These are phyloP conservation scores for Clarias gariepinus DNA, from an alignment of 2,113 vertebrate genomes.

Conservation along the genomic window DNA sequence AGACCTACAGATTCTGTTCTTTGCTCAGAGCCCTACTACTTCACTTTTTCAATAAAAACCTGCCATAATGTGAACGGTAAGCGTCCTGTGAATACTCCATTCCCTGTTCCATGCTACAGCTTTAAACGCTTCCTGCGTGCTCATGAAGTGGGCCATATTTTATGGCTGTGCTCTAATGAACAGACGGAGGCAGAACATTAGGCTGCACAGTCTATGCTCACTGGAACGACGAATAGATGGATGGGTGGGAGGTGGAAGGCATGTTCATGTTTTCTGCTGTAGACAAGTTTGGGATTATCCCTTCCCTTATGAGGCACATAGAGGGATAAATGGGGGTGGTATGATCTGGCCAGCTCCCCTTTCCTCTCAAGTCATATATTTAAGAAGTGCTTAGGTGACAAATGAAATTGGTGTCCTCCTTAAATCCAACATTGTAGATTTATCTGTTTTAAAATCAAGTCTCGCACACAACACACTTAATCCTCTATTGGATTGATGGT, in stretches of 20 bases:
- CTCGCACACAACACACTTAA: neutral
- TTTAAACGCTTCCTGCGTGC: neutral
- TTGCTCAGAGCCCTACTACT: neutral
- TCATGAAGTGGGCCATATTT: neutral
- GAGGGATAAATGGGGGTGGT: neutral
- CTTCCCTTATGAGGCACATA: neutral
- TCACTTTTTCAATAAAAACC: neutral
- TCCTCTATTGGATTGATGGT: neutral
- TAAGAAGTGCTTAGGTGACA: neutral
- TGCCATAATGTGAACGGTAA: neutral
- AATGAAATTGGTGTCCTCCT: neutral
- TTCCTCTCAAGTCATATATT: neutral
- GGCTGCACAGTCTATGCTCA: neutral
- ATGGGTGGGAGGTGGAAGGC: neutral
- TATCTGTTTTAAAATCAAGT: neutral
- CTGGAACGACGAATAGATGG: neutral
- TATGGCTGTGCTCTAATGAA: neutral
- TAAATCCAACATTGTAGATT: neutral
- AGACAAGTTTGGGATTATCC: neutral
- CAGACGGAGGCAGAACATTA: neutral
- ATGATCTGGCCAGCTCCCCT: neutral
- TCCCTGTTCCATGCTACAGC: neutral
- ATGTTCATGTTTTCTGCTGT: slow-evolving; percentile 12
- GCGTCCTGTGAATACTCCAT: neutral
- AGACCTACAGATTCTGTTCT: neutral